Evolutionary conservation across 2,113 vertebrate genomes (phyloP), one percentile per base, ranked within the genome.

Genomic region (Cettia cetti): DNA sequence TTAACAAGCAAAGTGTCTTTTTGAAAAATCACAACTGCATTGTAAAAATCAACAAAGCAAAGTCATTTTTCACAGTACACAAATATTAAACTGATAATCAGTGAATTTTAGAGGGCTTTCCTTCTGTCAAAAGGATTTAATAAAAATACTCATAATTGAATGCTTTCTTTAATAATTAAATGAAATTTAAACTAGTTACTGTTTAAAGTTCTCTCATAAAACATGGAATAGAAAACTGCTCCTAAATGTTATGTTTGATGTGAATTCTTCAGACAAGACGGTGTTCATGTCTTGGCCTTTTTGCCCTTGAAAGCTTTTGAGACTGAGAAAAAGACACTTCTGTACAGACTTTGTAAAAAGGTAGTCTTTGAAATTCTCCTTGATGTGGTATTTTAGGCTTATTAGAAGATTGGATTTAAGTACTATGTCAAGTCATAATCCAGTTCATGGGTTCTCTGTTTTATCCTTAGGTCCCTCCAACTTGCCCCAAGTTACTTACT

Each of bases 1-100:
- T 84, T 95, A 96, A 93, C 57, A 86, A 64, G 40, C 53, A 95
- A 80, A 37, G 30, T 66, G 82, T 83, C 89, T 93, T 59, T 93
- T 89, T 92, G 96, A 97, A 97, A 97, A 97, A 95, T 94, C 77
- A 42, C 69, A 33, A 98, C 95, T 97, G 50, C 61, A 75, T 87
- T 71, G 72, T 89, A 81, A 93, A 95, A 96, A 97, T 97, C 71
- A 94, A 92, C 13, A 13, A 74, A 66, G 17, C 6, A 2, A 9
- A 54, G 28, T 44, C 0, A 66, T 91, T 89, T 64, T 83, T 75
- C 42, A 75, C 56, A 72, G 13, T 31, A 59, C 27, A 50, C 30
- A 90, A 76, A 91, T 59, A 85, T 31, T 59, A 92, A 88, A 59
- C 15, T 90, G 37, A 70, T 91, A 84, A 84, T 68, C 37, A 64